These are phyloP conservation scores for Glaucomys volans DNA, from an alignment of 2,113 vertebrate genomes.

Conservation along the genomic window DNA sequence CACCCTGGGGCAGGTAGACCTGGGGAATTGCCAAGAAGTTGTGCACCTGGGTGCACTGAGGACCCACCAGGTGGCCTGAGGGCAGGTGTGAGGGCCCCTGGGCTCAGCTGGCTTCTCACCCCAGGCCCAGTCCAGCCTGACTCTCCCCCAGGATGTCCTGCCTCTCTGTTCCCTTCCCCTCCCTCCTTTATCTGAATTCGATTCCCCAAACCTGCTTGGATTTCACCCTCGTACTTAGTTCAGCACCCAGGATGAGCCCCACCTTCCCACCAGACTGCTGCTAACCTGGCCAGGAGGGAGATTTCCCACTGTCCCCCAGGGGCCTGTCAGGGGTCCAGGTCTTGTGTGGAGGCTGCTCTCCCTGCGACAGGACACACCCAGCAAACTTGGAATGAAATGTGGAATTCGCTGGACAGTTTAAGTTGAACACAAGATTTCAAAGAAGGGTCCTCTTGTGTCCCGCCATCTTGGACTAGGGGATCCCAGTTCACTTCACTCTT, in stretches of 20 bases:
- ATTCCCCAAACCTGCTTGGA: background rate
- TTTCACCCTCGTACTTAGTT: background rate
- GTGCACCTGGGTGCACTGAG: accelerated
- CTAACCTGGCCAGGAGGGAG: background rate
- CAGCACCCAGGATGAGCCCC: background rate
- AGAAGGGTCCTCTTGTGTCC: background rate
- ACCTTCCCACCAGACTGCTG: background rate
- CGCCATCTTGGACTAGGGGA: background rate
- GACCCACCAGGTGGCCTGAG: accelerated
- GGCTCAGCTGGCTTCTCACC: no score
- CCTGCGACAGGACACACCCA: background rate
- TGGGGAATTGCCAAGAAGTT: background rate
- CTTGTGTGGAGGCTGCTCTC: accelerated
- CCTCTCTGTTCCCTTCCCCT: background rate
- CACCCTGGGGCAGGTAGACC: background rate
- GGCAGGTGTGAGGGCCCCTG: accelerated
- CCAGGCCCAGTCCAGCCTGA: background rate
- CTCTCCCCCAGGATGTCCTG: background rate
- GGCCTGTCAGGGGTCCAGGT: no score
- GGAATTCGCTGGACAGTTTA: background rate
- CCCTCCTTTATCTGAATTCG: background rate
- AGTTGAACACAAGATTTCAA: background rate
- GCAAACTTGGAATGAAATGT: accelerated
- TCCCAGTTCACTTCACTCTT: background rate
- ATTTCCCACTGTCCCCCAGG: no score